Evolutionary conservation across 2,888 invertebrate genomes (phyloP).

Genomic region (Dasypogon diadema): DNA sequence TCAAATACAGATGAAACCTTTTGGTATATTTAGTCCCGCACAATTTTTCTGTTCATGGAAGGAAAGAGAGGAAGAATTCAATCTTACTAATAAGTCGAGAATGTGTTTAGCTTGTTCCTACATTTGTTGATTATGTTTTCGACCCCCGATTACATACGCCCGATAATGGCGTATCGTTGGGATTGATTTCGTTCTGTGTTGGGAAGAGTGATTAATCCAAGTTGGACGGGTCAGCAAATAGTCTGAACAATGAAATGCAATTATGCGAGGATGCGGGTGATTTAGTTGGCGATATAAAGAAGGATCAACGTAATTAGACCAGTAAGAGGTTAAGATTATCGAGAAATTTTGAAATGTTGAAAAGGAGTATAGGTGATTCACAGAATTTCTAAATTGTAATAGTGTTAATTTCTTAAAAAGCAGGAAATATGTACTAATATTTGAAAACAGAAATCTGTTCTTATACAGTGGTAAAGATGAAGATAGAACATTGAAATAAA

Average conservation of each 20-base stretch:
- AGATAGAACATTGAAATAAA: no score
- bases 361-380: no score
- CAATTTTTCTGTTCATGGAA: neutral
- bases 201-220: conserved; percentile 36
- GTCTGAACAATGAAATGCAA: conserved; percentile 27
- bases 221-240: conserved; percentile 34
- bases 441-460: no score
- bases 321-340: no score
- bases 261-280: conserved; percentile 12
- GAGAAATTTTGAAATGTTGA: no score
- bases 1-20: neutral
- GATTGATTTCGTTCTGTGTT: conserved; percentile 21
- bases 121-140: conserved; percentile 49
- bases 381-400: no score
- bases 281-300: neutral
- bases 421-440: no score
- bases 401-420: no score
- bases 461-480: no score
- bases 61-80: conserved; percentile 11
- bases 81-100: conserved; percentile 49
- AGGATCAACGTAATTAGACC: neutral
- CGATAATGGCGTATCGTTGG: conserved; percentile 33
- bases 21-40: neutral
- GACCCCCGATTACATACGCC: conserved; percentile 41
- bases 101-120: conserved; percentile 46